phyloP scores from a whole-genome alignment of 2,888 invertebrate species.

The Hedya salicella region DNA sequence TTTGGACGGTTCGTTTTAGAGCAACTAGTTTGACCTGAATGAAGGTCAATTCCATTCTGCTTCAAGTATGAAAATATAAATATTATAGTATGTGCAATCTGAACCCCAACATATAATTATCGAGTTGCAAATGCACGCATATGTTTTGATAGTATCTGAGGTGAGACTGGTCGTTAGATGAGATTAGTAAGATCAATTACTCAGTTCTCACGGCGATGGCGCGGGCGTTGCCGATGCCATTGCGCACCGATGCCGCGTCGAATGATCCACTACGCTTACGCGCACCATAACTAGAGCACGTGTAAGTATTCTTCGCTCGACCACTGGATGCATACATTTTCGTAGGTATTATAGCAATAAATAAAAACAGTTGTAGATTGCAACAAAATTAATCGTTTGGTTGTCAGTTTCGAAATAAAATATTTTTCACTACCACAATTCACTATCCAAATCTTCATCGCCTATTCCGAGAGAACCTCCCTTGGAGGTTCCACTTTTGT shows the following conservation, averaged over 20 bases:
- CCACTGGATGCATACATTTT: constrained; percentile 1
- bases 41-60: not conserved
- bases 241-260: constrained; percentile 43
- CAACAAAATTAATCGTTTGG: no score
- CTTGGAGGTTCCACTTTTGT: no score
- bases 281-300: constrained; percentile 33
- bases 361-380: no score
- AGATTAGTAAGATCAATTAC: constrained; percentile 79
- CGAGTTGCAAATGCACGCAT: constrained; percentile 35
- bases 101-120: constrained; percentile 24
- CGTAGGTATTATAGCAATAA: no score
- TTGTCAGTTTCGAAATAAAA: no score
- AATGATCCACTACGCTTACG: constrained; percentile 34
- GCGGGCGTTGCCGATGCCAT: constrained; percentile 50
- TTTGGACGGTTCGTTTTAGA: no score
- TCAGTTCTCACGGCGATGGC: constrained; percentile 73
- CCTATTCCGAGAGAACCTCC: no score
- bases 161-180: constrained; percentile 58
- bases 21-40: not conserved
- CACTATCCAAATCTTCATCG: no score
- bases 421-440: no score
- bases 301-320: constrained; percentile 10
- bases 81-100: constrained; percentile 9
- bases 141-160: constrained; percentile 35
- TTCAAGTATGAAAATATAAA: not conserved